phyloP scores from a whole-genome alignment of 2,113 vertebrate species.

The Mastomys natalensis region DNA sequence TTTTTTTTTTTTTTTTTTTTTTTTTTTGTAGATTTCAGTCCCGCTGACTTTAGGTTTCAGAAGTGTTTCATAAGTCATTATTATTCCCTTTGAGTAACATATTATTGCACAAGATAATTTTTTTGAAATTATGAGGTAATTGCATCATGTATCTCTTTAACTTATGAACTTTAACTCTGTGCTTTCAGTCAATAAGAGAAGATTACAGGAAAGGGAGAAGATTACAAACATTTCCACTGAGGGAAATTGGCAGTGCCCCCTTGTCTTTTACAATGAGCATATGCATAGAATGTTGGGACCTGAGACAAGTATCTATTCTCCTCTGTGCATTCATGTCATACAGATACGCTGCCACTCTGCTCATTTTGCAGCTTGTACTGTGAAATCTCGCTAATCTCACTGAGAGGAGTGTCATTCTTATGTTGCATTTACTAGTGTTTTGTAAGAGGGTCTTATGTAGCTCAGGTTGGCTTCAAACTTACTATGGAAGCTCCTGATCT shows the following conservation, averaged over 20 bases:
- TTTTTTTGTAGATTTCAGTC: neutral
- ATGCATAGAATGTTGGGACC: neutral
- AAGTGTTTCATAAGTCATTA: slow-evolving; percentile 9
- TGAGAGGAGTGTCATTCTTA: neutral
- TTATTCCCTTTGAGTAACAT: neutral
- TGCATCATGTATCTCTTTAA: neutral
- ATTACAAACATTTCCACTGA: neutral
- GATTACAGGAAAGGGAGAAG: neutral
- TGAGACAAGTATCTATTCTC: neutral
- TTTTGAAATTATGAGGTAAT: neutral
- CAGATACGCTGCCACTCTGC: neutral
- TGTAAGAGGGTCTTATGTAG: neutral
- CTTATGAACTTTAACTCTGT: slow-evolving; percentile 14
- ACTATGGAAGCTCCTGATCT: neutral
- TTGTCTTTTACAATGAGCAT: neutral
- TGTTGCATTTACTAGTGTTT: neutral
- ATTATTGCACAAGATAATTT: neutral
- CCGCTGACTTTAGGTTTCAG: neutral
- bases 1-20: neutral
- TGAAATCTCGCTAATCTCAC: neutral
- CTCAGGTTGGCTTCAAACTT: neutral
- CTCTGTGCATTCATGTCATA: neutral
- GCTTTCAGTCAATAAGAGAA: neutral
- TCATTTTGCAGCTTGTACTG: neutral
- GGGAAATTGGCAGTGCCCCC: neutral